Base-by-base conservation (phyloP, 2,888 invertebrate genomes). In the Drosophila phalerata region DNA sequence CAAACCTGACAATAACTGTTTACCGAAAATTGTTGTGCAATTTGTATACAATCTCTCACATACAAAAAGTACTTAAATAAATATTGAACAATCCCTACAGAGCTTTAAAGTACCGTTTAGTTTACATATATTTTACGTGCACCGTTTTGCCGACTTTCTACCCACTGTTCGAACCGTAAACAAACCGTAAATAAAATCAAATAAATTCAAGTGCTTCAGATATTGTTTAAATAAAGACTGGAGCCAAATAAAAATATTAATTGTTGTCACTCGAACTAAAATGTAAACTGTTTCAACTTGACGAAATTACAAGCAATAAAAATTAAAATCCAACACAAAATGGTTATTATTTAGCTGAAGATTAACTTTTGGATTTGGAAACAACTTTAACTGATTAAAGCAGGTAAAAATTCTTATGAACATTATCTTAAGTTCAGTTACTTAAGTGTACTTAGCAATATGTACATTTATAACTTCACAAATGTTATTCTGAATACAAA, bases 81-180 rank as follows among this genome's bases (percentile, higher is more conserved):
- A 43, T 28, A 40, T 42, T 47, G 17, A 49, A 49, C 22, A 52
- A 57, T 30, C 43, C 30, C 19, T 15, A 52, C 25, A 30, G 56
- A 75, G 60, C 78, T 75, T 73, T 57, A 64, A 74, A 60, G 15
- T 57, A 45, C 47, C 61, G 51, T 9, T n/a, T n/a, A n/a, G n/a
- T n/a, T n/a, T 32, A 42, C 25, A 52, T 32, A 25, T 22, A 11
- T 43, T 58, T 30, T n/a, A 34, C 28, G 42, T 19, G 30, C 15
- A 30, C 28, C 13, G n/a, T 45, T 45, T 48, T 43, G 9, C 30
- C 56, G 45, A n/a, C 8, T n/a, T 34, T 57, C 53, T 10, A 56
- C 43, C 69, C 74, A 79, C 79, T 62, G 79, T 76, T 58, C 75
- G 47, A 52, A 22, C 38, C 38, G 60, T 68, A 55, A 78, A 64